Conservation (phyloP, 2,113 vertebrate genomes). For the Petaurus breviceps region DNA sequence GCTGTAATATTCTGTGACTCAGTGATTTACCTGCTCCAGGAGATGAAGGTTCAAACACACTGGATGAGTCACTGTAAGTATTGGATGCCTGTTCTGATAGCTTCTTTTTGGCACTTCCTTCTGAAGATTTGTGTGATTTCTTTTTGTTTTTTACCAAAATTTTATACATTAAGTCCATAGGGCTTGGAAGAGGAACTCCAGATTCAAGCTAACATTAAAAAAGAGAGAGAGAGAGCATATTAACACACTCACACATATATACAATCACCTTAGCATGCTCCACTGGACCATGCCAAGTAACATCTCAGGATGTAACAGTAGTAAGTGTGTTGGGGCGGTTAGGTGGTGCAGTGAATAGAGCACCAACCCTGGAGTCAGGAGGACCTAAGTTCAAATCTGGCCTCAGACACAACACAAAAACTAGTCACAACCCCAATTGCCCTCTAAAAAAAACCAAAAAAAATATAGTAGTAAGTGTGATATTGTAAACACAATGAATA, state of each 20-base stretch:
- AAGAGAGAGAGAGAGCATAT: slow-evolving; percentile 9
- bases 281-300: background rate
- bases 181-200: slow-evolving; percentile 93
- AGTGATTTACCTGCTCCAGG: slow-evolving; percentile 91
- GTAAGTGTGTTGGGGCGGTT: too few species aligned
- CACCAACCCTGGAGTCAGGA: too few species aligned
- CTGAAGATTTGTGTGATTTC: slow-evolving; percentile 93
- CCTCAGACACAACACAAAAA: too few species aligned
- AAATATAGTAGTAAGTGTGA: background rate
- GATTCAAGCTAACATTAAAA: slow-evolving; percentile 89
- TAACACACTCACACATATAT: background rate
- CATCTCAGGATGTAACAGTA: background rate
- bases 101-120: slow-evolving; percentile 94
- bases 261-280: background rate
- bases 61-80: slow-evolving; percentile 94
- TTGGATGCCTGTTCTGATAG: slow-evolving; percentile 95
- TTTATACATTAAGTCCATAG: slow-evolving; percentile 96
- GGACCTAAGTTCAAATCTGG: too few species aligned
- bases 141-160: slow-evolving; percentile 99
- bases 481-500: background rate
- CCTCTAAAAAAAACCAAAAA: too few species aligned
- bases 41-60: slow-evolving; percentile 95
- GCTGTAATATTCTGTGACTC: background rate
- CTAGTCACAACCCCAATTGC: too few species aligned
- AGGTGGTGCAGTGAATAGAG: too few species aligned